These are phyloP conservation scores for Venturia canescens DNA, from an alignment of 1,140 invertebrate species.

Conservation along the genomic window DNA sequence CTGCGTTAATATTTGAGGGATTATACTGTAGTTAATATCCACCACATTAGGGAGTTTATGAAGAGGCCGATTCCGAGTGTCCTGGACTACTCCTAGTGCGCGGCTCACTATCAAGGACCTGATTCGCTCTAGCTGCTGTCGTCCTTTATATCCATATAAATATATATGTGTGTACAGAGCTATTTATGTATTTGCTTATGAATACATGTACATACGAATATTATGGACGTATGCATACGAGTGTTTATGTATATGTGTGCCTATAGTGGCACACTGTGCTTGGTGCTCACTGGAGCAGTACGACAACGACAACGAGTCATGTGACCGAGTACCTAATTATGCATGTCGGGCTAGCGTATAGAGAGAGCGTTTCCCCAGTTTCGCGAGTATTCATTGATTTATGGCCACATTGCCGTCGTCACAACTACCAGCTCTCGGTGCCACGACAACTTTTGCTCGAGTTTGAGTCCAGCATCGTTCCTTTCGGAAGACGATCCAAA, in stretches of 20 bases:
- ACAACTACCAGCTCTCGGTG: conserved; percentile 21
- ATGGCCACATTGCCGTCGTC: conserved; percentile 36
- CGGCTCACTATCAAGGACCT: background rate
- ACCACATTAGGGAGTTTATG: background rate
- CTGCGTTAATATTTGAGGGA: background rate
- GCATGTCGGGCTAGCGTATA: conserved; percentile 52
- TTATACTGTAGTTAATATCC: background rate
- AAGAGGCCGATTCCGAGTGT: background rate
- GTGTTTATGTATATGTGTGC: background rate
- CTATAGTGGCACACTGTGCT: background rate
- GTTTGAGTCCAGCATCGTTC: conserved; percentile 4
- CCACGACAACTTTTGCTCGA: background rate
- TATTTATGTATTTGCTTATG: background rate
- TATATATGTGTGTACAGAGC: background rate
- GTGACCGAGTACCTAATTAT: conserved; percentile 55
- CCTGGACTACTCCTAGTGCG: background rate
- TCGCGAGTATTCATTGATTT: conserved; percentile 62
- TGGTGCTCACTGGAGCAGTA: conserved; percentile 28
- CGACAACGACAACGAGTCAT: conserved; percentile 36
- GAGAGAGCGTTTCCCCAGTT: conserved; percentile 51
- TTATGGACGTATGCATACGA: background rate
- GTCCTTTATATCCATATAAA: background rate
- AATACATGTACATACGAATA: background rate
- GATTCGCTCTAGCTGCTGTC: conserved; percentile 7
- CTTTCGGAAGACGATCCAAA: background rate